phyloP scores from a whole-genome alignment of 2,888 invertebrate genomes.

The Rugalucina vietnamica region DNA sequence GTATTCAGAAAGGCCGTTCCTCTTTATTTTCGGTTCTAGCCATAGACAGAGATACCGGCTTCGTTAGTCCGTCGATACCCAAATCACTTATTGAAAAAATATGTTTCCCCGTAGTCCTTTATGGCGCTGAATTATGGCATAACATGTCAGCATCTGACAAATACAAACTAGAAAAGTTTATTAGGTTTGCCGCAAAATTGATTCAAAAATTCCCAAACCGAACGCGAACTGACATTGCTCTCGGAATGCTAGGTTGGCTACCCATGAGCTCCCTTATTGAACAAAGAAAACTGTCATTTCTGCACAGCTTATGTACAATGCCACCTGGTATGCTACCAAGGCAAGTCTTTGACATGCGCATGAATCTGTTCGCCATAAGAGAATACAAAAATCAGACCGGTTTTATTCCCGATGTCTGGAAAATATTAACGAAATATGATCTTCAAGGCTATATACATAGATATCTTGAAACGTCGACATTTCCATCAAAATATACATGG shows the following conservation, averaged over 20 bases:
- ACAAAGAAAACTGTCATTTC: no score
- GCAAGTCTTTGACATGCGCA: no score
- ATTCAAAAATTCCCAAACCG: background rate
- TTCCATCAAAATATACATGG: no score
- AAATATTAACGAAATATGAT: no score
- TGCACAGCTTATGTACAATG: no score
- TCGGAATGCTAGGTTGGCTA: background rate
- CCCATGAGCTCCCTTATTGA: no score
- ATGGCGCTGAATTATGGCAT: slow-evolving; percentile 4
- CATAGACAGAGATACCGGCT: background rate
- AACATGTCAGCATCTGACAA: background rate
- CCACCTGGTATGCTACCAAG: no score
- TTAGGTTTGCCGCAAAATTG: background rate
- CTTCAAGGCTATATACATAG: no score
- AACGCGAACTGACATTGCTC: background rate
- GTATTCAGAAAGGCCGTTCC: background rate
- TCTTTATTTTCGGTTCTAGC: slow-evolving; percentile 11
- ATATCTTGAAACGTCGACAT: no score
- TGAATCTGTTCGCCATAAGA: no score
- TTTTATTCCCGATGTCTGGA: no score
- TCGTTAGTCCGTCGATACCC: background rate
- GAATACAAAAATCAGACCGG: no score
- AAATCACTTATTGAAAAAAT: background rate
- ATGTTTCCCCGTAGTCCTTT: background rate
- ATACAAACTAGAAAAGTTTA: background rate